These are phyloP conservation scores for Liasis olivaceus DNA, from an alignment of 2,797 vertebrate species.

Conservation along the genomic window DNA sequence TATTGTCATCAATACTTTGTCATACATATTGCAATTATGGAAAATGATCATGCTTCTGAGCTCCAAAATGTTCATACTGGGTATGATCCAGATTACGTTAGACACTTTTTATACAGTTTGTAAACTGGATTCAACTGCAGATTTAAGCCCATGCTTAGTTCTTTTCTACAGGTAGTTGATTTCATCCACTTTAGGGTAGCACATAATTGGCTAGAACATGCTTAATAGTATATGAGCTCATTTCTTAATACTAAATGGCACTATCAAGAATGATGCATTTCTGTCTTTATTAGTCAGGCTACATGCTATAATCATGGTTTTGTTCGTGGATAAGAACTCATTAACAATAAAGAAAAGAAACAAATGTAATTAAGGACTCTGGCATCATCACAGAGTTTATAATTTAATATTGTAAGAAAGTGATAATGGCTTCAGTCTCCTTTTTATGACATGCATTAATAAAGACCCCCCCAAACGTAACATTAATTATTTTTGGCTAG, in stretches of 20 bases:
- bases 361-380: slow-evolving; percentile 17
- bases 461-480: neutral
- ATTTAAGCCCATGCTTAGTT: neutral
- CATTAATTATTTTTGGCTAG: neutral
- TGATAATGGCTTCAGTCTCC: slow-evolving; percentile 29
- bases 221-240: neutral
- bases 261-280: slow-evolving; percentile 33
- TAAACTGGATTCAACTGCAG: neutral
- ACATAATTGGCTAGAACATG: neutral
- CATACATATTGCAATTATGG: slow-evolving; percentile 58
- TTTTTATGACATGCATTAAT: neutral
- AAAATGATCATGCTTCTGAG: slow-evolving; percentile 14
- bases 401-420: neutral
- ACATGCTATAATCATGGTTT: neutral
- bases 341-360: neutral
- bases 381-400: slow-evolving; percentile 28
- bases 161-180: neutral
- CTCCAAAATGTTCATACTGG: slow-evolving; percentile 43
- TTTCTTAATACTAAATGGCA: slow-evolving; percentile 32
- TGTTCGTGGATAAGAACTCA: neutral
- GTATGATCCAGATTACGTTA: slow-evolving; percentile 13
- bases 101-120: neutral
- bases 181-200: neutral
- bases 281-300: slow-evolving; percentile 39
- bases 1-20: slow-evolving; percentile 53